Evolutionary conservation across 2,797 vertebrate genomes (phyloP).

Genomic region (Pseudochromis fuscus): DNA sequence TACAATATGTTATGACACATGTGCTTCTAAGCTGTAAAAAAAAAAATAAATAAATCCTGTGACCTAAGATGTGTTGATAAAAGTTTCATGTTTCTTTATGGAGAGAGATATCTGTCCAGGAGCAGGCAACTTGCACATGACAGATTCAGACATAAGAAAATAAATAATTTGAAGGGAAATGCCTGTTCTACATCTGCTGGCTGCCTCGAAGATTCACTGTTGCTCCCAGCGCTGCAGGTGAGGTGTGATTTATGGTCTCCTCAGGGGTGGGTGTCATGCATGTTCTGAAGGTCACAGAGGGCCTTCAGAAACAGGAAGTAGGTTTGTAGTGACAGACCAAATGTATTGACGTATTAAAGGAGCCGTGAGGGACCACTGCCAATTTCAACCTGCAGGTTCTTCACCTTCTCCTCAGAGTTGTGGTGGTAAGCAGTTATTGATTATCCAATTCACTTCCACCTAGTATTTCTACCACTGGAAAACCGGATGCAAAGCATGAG

Average conservation of each 20-base stretch:
- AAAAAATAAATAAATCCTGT: not conserved
- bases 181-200: not conserved
- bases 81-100: not conserved
- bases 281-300: conserved; percentile 21
- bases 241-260: not conserved
- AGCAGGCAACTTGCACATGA: not conserved
- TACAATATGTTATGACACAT: not conserved
- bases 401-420: conserved; percentile 1
- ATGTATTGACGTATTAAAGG: conserved; percentile 20
- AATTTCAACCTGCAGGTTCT: conserved; percentile 10
- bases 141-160: conserved; percentile 1
- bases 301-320: too few relatives aligned
- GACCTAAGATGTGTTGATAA: not conserved
- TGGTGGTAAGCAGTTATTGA: conserved; percentile 6
- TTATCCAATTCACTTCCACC: conserved; percentile 1
- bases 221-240: not conserved
- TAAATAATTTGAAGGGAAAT: not conserved
- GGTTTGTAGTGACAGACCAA: not conserved
- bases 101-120: not conserved
- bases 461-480: not conserved
- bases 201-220: not conserved
- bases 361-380: not conserved
- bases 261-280: conserved; percentile 1
- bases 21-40: too few relatives aligned
- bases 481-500: not conserved